These are phyloP conservation scores for Sebastes variabilis DNA, from an alignment of 2,797 vertebrate species.

Conservation along the genomic window DNA sequence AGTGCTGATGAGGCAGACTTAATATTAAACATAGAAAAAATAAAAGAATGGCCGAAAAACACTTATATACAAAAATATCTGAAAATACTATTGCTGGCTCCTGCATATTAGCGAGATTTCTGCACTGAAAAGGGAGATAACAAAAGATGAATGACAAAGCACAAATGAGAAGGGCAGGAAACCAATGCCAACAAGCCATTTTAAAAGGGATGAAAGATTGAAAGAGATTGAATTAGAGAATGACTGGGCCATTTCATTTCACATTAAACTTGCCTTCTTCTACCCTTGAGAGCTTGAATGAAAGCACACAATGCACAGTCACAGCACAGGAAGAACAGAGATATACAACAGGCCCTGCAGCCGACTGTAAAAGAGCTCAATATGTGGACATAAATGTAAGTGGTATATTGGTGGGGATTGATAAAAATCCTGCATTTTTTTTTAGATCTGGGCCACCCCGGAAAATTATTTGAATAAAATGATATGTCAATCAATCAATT, in stretches of 20 bases:
- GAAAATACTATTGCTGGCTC: not conserved
- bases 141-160: not conserved
- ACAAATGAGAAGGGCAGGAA: not conserved
- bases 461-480: not conserved
- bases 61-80: not conserved
- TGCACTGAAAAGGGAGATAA: not conserved
- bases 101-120: not conserved
- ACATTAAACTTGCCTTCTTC: not conserved
- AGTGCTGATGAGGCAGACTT: not conserved
- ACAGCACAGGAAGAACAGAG: not conserved
- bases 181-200: not conserved
- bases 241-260: constrained; percentile 10
- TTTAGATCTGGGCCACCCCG: not conserved
- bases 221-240: constrained; percentile 16
- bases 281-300: constrained; percentile 9
- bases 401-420: not conserved
- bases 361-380: not conserved
- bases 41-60: not conserved
- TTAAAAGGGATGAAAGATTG: constrained; percentile 11
- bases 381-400: too few species aligned
- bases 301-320: constrained; percentile 1
- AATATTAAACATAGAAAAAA: not conserved
- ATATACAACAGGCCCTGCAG: not conserved
- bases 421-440: not conserved
- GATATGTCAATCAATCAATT: not conserved